Conservation (phyloP, 2,888 invertebrate species). For the Margaritifera margaritifera region DNA sequence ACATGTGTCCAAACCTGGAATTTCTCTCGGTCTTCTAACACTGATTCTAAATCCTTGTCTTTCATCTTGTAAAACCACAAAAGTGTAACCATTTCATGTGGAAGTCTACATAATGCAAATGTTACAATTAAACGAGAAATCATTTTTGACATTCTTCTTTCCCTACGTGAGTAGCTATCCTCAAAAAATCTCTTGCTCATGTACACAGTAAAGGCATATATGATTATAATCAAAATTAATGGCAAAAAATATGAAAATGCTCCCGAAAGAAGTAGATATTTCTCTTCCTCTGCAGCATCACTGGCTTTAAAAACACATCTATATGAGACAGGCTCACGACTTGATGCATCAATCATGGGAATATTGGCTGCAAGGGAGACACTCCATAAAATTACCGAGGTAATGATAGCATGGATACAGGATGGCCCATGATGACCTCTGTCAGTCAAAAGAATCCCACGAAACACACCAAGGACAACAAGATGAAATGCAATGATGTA, state of each 20-base stretch:
- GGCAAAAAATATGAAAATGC: conserved; percentile 58
- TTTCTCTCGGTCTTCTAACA: conserved; percentile 26
- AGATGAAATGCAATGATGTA: conserved; percentile 57
- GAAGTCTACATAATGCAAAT: conserved; percentile 55
- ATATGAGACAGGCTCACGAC: conserved; percentile 14
- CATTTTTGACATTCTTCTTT: conserved; percentile 55
- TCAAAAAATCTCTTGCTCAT: conserved; percentile 58
- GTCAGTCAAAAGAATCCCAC: conserved; percentile 58
- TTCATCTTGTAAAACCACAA: conserved; percentile 45
- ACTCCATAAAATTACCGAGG: conserved; percentile 46
- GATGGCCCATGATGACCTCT: conserved; percentile 47
- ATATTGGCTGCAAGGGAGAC: conserved; percentile 50
- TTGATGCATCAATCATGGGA: conserved; percentile 41
- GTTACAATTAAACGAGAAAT: conserved; percentile 51
- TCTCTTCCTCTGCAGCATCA: conserved; percentile 29
- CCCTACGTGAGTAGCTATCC: conserved; percentile 58
- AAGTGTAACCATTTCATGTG: conserved; percentile 48
- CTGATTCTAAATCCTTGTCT: conserved; percentile 22
- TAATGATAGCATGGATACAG: conserved; percentile 44
- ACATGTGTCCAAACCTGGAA: conserved; percentile 33
- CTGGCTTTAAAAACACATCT: conserved; percentile 28
- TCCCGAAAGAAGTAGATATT: conserved; percentile 30
- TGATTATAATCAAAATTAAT: conserved; percentile 42
- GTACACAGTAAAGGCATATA: conserved; percentile 55
- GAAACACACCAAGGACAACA: conserved; percentile 56